Base-by-base conservation (phyloP, 2,888 invertebrate species). In the Andrena chrysosceles region DNA sequence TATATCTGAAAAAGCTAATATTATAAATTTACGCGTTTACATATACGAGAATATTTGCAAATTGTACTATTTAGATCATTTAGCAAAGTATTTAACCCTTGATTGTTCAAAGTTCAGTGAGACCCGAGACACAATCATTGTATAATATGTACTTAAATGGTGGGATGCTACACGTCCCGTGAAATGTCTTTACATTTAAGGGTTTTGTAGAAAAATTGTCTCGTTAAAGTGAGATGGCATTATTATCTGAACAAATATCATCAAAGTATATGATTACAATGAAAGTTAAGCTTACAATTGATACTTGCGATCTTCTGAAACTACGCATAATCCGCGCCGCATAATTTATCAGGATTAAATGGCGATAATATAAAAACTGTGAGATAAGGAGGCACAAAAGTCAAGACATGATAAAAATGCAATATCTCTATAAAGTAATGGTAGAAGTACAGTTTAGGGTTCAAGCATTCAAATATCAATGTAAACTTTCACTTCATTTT, bases 51-150 rank as follows among this genome's bases (percentile, higher is more conserved):
- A 85, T 85, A 82, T 83, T 75, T 76, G 78, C 81, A 84, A 84
- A 77, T 88, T 87, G 69, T 83, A 85, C 83, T 76, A 77, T 83
- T 83, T 85, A 75, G 62, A 88, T 88, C 73, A 74, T 78, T 80
- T 71, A 77, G 69, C 76, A 83, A 87, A 88, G 75, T 60, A 74
- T 83, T 85, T 87, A 87, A 89, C 88, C 87, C 89, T 89, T 89
- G 89, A 89, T 86, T 87, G 87, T 77, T 83, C 13, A 70, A 78
- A 81, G 69, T 79, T 66, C 52, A 78, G 76, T 69, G 68, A 76
- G 62, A 48, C 33, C 5, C 31, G 56, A 82, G 49, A 75, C 56
- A 69, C 20, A 54, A 54, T 64, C 42, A n/a, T 74, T 42, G 56
- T 56, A 23, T 42, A 20, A 56, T 42, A 5, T 16, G 42, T 42